phyloP scores from a whole-genome alignment of 2,113 vertebrate species.

The Coregonus clupeaformis region DNA sequence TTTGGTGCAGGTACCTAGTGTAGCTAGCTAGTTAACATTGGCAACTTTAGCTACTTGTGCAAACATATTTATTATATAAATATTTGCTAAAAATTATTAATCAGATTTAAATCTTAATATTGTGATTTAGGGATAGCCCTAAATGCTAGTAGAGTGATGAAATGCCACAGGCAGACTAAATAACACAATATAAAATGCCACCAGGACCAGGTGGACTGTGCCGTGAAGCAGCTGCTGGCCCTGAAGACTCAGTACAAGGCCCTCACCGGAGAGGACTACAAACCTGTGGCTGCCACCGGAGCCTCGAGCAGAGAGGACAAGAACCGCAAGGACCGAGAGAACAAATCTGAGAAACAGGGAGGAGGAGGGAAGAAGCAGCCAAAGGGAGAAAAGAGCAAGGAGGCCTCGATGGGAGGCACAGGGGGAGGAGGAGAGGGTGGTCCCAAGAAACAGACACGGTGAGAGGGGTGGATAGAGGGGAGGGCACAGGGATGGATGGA shows the following conservation, averaged over 20 bases:
- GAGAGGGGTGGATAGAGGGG: conserved; percentile 34
- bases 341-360: conserved; percentile 95
- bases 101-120: no score
- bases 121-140: no score
- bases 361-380: conserved; percentile 75
- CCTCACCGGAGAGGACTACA: conserved; percentile 86
- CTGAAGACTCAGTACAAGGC: conserved; percentile 86
- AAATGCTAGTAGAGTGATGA: no score
- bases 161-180: background rate
- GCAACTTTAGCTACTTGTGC: no score
- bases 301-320: conserved; percentile 79
- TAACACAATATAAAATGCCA: background rate
- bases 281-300: conserved; percentile 77
- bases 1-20: no score
- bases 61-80: no score
- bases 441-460: conserved; percentile 96
- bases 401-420: conserved; percentile 70
- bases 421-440: conserved; percentile 87
- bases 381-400: conserved; percentile 81
- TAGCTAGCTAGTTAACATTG: no score
- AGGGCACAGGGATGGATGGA: background rate
- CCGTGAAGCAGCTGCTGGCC: conserved; percentile 85
- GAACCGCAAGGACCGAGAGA: conserved; percentile 94
- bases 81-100: no score
- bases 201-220: conserved; percentile 84